These are phyloP conservation scores for Lepetodrilus schrolli DNA, from an alignment of 2,888 invertebrate species.

Conservation along the genomic window DNA sequence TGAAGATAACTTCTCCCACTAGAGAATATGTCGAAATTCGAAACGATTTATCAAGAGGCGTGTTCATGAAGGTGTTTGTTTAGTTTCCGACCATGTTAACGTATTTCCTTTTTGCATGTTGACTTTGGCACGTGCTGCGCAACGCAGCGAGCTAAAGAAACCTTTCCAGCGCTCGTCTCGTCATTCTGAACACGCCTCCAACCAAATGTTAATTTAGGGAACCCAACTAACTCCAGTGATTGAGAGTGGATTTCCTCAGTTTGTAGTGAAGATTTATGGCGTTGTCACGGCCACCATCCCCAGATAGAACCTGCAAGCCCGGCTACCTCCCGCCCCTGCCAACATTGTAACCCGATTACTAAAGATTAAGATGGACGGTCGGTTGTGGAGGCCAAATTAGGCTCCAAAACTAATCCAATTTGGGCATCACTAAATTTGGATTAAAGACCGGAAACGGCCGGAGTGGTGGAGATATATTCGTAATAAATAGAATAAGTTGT, in stretches of 20 bases:
- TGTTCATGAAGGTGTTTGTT: too few species aligned
- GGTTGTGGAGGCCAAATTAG: constrained; percentile 33
- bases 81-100: too few species aligned
- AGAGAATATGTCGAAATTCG: too few species aligned
- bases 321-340: constrained; percentile 3
- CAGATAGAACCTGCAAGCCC: constrained; percentile 9
- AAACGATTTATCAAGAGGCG: too few species aligned
- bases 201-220: too few species aligned
- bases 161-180: too few species aligned
- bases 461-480: constrained; percentile 37
- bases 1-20: too few species aligned
- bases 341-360: constrained; percentile 33
- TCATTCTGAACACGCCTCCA: too few species aligned
- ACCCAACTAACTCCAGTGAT: too few species aligned
- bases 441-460: constrained; percentile 36
- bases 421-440: constrained; percentile 42
- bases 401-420: constrained; percentile 40
- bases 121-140: too few species aligned
- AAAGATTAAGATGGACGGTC: constrained; percentile 35
- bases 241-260: background rate
- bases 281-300: constrained; percentile 5
- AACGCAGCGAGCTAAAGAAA: too few species aligned
- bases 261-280: constrained; percentile 14
- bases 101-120: too few species aligned
- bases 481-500: constrained; percentile 39